phyloP scores from a whole-genome alignment of 2,888 invertebrate genomes.

The Eupithecia abbreviata region DNA sequence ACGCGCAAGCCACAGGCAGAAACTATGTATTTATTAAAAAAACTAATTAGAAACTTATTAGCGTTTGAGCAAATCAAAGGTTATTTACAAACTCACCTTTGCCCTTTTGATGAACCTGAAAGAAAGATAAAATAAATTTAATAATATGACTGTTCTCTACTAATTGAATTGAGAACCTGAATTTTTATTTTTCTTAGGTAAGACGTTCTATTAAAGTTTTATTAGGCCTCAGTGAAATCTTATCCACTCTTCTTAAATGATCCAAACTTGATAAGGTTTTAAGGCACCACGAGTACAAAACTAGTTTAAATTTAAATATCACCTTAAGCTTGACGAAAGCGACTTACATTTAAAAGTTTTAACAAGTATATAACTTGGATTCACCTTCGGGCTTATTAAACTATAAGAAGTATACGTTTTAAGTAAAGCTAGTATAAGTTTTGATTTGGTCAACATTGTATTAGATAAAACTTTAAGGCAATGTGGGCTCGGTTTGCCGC shows the following conservation, averaged over 20 bases:
- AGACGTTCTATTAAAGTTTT: not conserved
- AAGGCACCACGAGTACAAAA: not conserved
- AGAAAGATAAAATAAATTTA: not conserved
- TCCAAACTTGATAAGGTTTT: not conserved
- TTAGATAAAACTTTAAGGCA: no score
- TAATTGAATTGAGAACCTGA: not conserved
- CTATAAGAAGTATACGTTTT: not conserved
- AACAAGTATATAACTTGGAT: constrained; percentile 11
- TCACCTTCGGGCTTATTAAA: not conserved
- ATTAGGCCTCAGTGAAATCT: not conserved
- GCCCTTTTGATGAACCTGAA: not conserved
- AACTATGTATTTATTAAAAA: not conserved
- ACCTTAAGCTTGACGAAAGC: not conserved
- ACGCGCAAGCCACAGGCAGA: no score
- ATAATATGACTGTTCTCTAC: not conserved
- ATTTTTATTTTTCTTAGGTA: not conserved
- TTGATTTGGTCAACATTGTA: not conserved
- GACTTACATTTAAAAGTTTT: constrained; percentile 5
- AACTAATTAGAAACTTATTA: not conserved
- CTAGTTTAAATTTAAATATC: constrained; percentile 1
- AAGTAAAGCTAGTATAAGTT: not conserved
- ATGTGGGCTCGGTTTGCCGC: no score
- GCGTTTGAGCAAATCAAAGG: not conserved
- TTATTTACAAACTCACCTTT: not conserved
- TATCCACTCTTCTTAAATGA: not conserved